These are phyloP conservation scores for Notechis scutatus DNA, from an alignment of 2,113 vertebrate species.

Conservation along the genomic window DNA sequence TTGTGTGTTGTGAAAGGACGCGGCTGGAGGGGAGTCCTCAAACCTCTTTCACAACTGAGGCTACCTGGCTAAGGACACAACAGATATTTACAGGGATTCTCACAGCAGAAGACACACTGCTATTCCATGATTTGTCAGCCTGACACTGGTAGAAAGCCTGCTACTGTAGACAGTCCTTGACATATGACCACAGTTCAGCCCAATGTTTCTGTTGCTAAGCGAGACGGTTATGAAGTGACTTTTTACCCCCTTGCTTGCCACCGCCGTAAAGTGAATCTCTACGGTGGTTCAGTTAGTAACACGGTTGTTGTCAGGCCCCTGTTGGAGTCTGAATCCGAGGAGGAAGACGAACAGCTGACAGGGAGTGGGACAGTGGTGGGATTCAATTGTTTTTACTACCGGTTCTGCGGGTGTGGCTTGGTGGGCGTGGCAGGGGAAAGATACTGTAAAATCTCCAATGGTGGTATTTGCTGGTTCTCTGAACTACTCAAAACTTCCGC, in stretches of 20 bases:
- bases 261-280: background rate
- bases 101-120: background rate
- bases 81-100: background rate
- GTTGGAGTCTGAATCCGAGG: no score
- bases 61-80: background rate
- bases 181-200: no score
- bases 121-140: background rate
- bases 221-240: accelerated
- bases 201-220: background rate
- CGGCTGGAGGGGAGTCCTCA: background rate
- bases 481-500: no score
- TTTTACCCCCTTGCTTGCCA: background rate
- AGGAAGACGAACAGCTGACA: no score
- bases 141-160: background rate
- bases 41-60: background rate
- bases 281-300: background rate
- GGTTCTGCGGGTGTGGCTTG: no score
- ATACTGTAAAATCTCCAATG: no score
- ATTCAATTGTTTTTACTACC: no score
- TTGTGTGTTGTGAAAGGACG: background rate
- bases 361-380: no score
- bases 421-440: no score
- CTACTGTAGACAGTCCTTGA: background rate
- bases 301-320: background rate
- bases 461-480: no score